These are phyloP conservation scores for Tinamus guttatus DNA, from an alignment of 2,113 vertebrate genomes.

Conservation along the genomic window DNA sequence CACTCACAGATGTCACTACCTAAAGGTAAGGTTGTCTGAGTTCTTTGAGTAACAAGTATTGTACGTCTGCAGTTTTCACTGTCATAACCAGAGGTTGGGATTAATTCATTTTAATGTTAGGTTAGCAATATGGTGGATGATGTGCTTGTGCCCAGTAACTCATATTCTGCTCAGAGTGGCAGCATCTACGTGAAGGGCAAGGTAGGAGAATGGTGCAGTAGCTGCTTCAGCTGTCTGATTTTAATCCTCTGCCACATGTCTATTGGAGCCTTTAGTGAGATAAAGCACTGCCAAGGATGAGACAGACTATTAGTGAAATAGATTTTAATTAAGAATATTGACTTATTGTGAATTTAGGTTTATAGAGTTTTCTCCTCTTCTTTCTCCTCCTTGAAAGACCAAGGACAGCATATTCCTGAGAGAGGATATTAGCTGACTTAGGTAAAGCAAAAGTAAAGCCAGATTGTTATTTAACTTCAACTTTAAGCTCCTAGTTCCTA, in stretches of 20 bases:
- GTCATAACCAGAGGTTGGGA: not conserved
- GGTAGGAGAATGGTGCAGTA: not conserved
- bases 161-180: not conserved
- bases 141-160: not conserved
- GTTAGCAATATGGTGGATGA: not conserved
- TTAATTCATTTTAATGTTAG: not conserved
- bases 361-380: not conserved
- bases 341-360: not conserved
- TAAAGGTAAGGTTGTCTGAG: not conserved
- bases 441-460: not conserved
- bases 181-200: not conserved
- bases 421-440: not conserved
- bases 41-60: not conserved
- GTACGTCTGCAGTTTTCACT: not conserved
- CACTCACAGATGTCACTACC: not conserved
- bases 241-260: not conserved
- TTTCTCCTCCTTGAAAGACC: not conserved
- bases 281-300: slow-evolving; percentile 28
- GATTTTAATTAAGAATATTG: slow-evolving; percentile 56
- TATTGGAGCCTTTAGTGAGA: slow-evolving; percentile 12
- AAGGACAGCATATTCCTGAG: not conserved
- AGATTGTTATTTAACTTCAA: not conserved
- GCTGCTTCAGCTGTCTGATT: not conserved
- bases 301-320: slow-evolving; percentile 1
- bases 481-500: not conserved